phyloP scores from a whole-genome alignment of 2,797 vertebrate genomes.

The Acipenser oxyrinchus region DNA sequence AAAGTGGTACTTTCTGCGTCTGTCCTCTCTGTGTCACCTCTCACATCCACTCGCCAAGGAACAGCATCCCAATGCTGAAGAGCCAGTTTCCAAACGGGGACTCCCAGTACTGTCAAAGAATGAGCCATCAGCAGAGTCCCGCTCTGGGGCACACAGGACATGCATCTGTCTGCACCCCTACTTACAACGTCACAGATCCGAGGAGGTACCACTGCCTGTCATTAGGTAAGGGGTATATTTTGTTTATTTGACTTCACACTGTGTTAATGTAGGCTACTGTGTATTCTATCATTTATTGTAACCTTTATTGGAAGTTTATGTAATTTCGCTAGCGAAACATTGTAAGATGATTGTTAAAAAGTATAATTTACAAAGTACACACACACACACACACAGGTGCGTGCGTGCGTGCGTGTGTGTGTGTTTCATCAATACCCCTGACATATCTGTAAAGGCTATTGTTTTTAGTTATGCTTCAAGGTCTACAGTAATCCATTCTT shows the following conservation, averaged over 20 bases:
- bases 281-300: background rate
- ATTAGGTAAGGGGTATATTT: conserved; percentile 70
- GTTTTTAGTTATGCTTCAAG: background rate
- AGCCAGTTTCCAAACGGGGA: conserved; percentile 74
- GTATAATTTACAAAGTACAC: no score
- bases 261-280: background rate
- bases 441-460: background rate
- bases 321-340: no score
- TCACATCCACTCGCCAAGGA: conserved; percentile 81
- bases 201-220: conserved; percentile 90
- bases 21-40: conserved; percentile 92
- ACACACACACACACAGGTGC: no score
- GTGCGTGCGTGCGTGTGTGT: background rate
- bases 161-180: conserved; percentile 66
- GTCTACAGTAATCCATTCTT: background rate
- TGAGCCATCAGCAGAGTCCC: conserved; percentile 65
- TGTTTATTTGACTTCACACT: background rate
- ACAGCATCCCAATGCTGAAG: conserved; percentile 76
- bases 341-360: no score
- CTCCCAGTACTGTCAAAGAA: conserved; percentile 75
- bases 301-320: no score
- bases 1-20: conserved; percentile 86
- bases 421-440: background rate
- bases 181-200: conserved; percentile 88
- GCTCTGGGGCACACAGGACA: conserved; percentile 66